Evolutionary conservation across 2,113 vertebrate species (phyloP), one percentile per base, ranked within the genome.

Genomic region (Brachypteracias leptosomus): DNA sequence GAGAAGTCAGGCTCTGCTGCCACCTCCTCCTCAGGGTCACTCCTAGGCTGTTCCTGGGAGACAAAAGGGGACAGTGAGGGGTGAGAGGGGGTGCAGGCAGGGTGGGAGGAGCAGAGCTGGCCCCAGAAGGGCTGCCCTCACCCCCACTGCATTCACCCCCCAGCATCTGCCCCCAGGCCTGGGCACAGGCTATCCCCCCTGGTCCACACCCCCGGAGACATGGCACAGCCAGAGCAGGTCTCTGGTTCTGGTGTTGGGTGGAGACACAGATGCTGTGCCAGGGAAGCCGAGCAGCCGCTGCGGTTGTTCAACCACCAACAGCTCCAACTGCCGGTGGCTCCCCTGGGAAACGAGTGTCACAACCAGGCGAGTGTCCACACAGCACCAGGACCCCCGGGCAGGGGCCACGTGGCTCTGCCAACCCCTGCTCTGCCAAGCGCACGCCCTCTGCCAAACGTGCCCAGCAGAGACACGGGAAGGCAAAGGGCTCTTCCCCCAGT

Each of bases 371-470:
- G 26, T 20, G 36, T 11, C 36, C 36, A 9, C n/a, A 19, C 0
- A 4, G 38, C 42, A 25, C 33, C 9, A 6, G 11, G 16, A 4
- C 14, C 29, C 35, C 18, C 26, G 22, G 12, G 3, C 2, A 0
- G 6, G 42, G 61, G 29, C 42, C 55, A 54, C 25, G 2, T 0
- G 1, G 62, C 62, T 54, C 40, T 12, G 2, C 55, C 79, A 51
- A 55, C 29, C 16, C 13, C 46, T 9, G 13, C 67, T 38, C 16
- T 66, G 13, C 74, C 44, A 19, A 13, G 9, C 3, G 1, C 10
- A 11, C 29, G 4, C 20, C 36, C 59, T 24, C 35, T 7, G 57
- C 57, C 72, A 35, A 21, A 26, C 3, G 2, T 1, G 0, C 11
- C 76, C 1, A 0, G 57, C 62, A 62, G 21, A 28, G 76, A 11